Base-by-base conservation (phyloP, 2,113 vertebrate genomes). In the Istiophorus platypterus region DNA sequence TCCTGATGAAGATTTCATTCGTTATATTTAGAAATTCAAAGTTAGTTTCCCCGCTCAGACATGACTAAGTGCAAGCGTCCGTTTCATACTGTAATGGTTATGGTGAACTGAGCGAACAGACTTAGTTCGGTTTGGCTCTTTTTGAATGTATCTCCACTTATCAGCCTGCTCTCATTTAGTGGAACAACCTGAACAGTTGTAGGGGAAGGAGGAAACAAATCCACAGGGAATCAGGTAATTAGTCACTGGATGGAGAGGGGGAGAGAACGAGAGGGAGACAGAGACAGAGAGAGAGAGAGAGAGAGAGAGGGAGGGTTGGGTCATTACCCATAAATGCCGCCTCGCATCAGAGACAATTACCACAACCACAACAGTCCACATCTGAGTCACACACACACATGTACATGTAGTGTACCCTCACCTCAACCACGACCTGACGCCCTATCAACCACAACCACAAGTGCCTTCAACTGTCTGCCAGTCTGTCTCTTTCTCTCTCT, bases 161-260 rank as follows among this genome's bases (percentile, higher is more conserved):
- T 92, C 90, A 74, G 85, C 83, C 22, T 56, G 85, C 83, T 91
- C 90, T 88, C 88, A 86, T 91, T 92, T 86, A 91, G 85, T 57
- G 72, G 80, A 92, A 92, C 89, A 91, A 90, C 88, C 86, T n/a
- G 56, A 91, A 85, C 90, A 89, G 84, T 92, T 89, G 86, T 88
- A 86, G 86, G 85, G 85, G 89, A 92, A 92, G 89, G 84, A 91
- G 91, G 85, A 88, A 89, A 91, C 91, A 88, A 85, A 92, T 90
- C 93, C 89, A 79, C 73, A 58, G 92, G 93, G 92, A 91, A 80
- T 86, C 89, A 91, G 92, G 89, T 94, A 94, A 93, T 94, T 93
- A 94, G 92, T 92, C 85, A 89, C 82, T 83, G 89, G 87, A 87
- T 89, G 73, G 77, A 67, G 78, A 56, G 80, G 69, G 66, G 71